phyloP scores from a whole-genome alignment of 1,140 invertebrate genomes.

The Caenorhabditis elegans region DNA sequence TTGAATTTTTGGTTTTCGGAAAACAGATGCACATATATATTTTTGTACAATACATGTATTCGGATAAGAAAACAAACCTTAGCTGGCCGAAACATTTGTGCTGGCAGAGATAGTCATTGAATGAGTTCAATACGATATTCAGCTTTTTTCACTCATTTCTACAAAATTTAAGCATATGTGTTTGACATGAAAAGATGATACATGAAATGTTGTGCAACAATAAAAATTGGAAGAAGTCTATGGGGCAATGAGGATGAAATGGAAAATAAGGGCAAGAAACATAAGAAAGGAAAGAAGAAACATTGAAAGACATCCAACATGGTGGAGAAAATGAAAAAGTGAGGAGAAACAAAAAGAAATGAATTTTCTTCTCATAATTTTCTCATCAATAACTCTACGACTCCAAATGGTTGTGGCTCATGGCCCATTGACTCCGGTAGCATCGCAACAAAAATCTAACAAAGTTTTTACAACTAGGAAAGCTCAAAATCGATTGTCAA shows the following conservation, averaged over 20 bases:
- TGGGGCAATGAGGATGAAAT: background rate
- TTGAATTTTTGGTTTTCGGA: too few relatives aligned
- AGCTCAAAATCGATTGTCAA: too few relatives aligned
- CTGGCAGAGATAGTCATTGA: constrained; percentile 20
- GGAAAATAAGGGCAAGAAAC: background rate
- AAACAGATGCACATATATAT: too few relatives aligned
- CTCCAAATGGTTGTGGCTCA: background rate
- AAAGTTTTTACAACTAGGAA: too few relatives aligned
- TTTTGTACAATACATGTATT: too few relatives aligned
- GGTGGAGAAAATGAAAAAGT: background rate
- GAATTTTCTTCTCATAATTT: constrained; percentile 28
- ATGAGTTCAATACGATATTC: background rate
- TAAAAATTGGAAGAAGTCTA: constrained; percentile 17
- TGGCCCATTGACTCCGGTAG: constrained; percentile 13
- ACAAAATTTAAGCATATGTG: constrained; percentile 6
- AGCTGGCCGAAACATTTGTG: constrained; percentile 32
- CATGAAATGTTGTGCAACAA: background rate
- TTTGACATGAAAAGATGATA: background rate
- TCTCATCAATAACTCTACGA: constrained; percentile 17
- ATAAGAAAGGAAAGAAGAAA: constrained; percentile 7
- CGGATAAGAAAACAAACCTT: background rate
- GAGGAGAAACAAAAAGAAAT: background rate
- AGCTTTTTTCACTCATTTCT: constrained; percentile 31
- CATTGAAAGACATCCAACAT: background rate
- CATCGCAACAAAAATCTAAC: background rate